Base-by-base conservation (phyloP, 2,113 vertebrate genomes). In the Poeciliopsis retropinna region DNA sequence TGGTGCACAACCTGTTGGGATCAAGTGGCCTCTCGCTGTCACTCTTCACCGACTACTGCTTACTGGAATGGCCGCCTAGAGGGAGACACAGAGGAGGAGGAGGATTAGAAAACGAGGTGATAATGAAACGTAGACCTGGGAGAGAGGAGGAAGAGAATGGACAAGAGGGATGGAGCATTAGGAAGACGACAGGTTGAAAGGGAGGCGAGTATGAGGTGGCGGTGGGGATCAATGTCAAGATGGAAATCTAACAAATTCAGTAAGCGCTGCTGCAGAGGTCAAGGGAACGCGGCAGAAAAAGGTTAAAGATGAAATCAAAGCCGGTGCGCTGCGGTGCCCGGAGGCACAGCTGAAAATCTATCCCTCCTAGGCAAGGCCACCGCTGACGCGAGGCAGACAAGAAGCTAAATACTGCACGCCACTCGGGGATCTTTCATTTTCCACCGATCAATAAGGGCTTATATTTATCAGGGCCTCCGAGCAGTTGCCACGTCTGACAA, bases 391-490 rank as follows among this genome's bases (percentile, higher is more conserved):
- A 94, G 89, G 94, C 92, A 96, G 97, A 96, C 97, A 96, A 96
- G 96, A 95, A 96, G 97, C 97, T 97, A 98, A 98, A 97, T 96
- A 96, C 97, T 96, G 96, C 96, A 95, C 94, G 95, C 96, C 96
- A 94, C 96, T 91, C 92, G 95, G 97, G 96, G 97, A 98, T 97
- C 96, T 96, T 97, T 97, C 97, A 97, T 99, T 99, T 97, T 97
- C 97, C 96, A 95, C 96, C 96, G 97, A 98, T 99, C 97, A 97
- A 99, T 99, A 98, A 95, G 94, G 95, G 96, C 97, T 98, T 98
- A 96, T 99, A 98, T 99, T 98, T 99, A 98, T 98, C 97, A 97
- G 96, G 95, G 96, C 96, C 97, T 96, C 96, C 94, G 95, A 96
- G 96, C 97, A 96, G 97, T 97, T 97, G 96, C 96, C 97, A 96